Conservation (phyloP, 2,888 invertebrate species). For the Cenopis cana region DNA sequence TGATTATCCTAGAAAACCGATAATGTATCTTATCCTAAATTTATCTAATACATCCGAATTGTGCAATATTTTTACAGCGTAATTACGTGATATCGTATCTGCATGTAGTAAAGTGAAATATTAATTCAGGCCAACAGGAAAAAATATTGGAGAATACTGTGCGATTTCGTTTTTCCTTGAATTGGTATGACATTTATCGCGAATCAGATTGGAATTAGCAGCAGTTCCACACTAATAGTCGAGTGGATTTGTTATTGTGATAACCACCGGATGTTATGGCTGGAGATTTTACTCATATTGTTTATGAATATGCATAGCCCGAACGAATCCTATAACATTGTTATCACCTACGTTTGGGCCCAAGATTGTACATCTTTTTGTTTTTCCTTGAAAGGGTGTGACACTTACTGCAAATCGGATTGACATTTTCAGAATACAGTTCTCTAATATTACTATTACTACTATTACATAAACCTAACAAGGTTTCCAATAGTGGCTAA, state of each 20-base stretch:
- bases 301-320: slow-evolving; percentile 11
- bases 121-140: slow-evolving; percentile 42
- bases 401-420: not conserved
- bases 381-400: slow-evolving; percentile 20
- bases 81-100: slow-evolving; percentile 33
- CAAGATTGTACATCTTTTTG: too few relatives aligned
- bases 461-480: too few relatives aligned
- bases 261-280: slow-evolving; percentile 36
- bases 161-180: slow-evolving; percentile 9
- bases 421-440: slow-evolving; percentile 14
- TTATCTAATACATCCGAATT: slow-evolving; percentile 5
- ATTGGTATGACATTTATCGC: slow-evolving; percentile 7
- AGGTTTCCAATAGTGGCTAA: too few relatives aligned
- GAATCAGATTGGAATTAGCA: slow-evolving; percentile 1
- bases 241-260: slow-evolving; percentile 17
- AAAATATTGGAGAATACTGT: slow-evolving; percentile 1
- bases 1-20: slow-evolving; percentile 22
- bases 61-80: slow-evolving; percentile 26
- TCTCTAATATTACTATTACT: too few relatives aligned
- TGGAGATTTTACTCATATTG: slow-evolving; percentile 6
- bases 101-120: slow-evolving; percentile 9
- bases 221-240: not conserved
- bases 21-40: slow-evolving; percentile 24
- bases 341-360: not conserved
- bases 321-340: too few relatives aligned